phyloP scores from a whole-genome alignment of 2,113 vertebrate genomes.

The Embiotoca jacksoni region DNA sequence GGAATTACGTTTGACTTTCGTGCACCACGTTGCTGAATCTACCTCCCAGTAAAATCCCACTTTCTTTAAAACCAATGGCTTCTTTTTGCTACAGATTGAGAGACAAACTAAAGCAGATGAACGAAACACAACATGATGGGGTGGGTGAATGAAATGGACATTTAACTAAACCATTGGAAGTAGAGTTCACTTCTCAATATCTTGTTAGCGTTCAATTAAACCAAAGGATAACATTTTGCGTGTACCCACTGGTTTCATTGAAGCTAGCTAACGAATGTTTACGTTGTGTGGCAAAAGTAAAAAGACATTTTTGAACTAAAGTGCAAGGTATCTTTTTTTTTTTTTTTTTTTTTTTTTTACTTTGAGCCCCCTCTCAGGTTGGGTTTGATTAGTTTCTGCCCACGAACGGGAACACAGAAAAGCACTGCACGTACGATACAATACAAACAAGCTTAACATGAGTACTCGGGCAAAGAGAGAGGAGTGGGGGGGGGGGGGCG shows the following conservation, averaged over 20 bases:
- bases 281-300: background rate
- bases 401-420: conserved; percentile 61
- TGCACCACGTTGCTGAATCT: conserved; percentile 9
- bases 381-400: conserved; percentile 23
- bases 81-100: conserved; percentile 55
- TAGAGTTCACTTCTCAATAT: too few species aligned
- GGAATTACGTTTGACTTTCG: background rate
- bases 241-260: background rate
- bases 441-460: conserved; percentile 59
- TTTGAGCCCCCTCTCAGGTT: conserved; percentile 16
- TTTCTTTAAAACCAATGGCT: conserved; percentile 58
- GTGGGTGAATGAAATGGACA: too few species aligned
- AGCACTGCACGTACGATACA: conserved; percentile 69
- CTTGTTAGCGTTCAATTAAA: conserved; percentile 1
- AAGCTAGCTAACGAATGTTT: background rate
- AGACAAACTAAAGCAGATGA: conserved; percentile 29
- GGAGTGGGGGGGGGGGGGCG: too few species aligned
- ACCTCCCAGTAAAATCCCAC: conserved; percentile 7
- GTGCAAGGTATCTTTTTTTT: background rate
- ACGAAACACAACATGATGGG: background rate
- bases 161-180: too few species aligned
- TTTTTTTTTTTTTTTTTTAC: background rate
- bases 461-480: conserved; percentile 48
- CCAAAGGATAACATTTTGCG: background rate
- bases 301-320: background rate